Percentiles rank a stretch among this genome's conserved stretches.
These are phyloP conservation scores for Drosophila watanabei DNA, from an alignment of 1,140 invertebrate species.

Conservation along the genomic window DNA sequence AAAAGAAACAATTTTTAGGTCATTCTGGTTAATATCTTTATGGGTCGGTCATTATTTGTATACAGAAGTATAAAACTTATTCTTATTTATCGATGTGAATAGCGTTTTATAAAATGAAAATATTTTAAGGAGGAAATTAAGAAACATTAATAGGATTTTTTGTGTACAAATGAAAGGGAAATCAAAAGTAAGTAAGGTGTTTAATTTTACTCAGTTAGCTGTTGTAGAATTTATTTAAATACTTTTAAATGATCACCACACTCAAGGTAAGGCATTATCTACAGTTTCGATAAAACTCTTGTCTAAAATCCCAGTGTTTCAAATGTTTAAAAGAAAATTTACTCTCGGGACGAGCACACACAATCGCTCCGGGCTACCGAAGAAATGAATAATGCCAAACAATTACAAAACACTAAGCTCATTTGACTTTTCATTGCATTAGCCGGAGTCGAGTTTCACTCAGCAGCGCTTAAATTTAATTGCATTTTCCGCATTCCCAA, in stretches of 20 bases:
- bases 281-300: neutral
- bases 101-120: neutral
- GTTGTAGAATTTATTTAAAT: neutral
- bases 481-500: conserved; percentile 52
- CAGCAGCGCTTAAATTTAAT: conserved; percentile 52
- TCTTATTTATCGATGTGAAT: neutral
- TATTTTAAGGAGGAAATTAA: neutral
- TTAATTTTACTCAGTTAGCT: neutral
- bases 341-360: neutral
- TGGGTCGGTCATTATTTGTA: conserved; percentile 3
- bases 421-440: conserved; percentile 55
- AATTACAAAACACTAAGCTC: conserved; percentile 48
- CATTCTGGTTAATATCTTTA: conserved; percentile 30
- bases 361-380: conserved; percentile 5
- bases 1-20: conserved; percentile 26
- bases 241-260: neutral
- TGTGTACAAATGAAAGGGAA: neutral
- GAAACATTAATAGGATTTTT: neutral
- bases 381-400: conserved; percentile 48
- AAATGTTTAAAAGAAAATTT: neutral
- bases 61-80: neutral
- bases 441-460: conserved; percentile 47
- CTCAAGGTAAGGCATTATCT: neutral
- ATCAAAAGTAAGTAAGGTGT: neutral
- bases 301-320: neutral